Conservation (phyloP, 2,113 vertebrate genomes). For the Phodopus roborovskii region DNA sequence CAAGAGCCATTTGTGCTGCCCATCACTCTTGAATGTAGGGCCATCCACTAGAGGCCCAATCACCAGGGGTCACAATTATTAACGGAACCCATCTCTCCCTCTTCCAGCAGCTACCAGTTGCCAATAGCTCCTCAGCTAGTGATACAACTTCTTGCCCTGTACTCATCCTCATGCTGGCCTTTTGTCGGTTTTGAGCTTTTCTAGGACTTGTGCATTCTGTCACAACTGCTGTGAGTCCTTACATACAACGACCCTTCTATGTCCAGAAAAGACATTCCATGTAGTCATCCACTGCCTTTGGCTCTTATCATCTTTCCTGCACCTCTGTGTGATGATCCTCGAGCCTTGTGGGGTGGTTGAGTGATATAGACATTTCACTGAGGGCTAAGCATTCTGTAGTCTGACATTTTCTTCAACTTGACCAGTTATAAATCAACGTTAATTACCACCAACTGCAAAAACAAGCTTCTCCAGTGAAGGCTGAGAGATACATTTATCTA, state of each 20-base stretch:
- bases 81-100: neutral
- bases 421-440: neutral
- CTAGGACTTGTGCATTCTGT: neutral
- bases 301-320: neutral
- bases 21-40: neutral
- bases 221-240: neutral
- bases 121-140: neutral
- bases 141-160: neutral
- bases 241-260: neutral
- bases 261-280: neutral
- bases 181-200: neutral
- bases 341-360: neutral
- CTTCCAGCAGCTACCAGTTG: neutral
- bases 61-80: neutral
- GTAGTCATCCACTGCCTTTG: neutral
- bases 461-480: neutral
- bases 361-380: neutral
- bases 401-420: neutral
- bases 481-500: neutral
- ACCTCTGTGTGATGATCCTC: neutral
- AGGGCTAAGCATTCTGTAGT: neutral
- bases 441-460: neutral
- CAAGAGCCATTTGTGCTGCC: neutral
- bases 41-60: neutral
- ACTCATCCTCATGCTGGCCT: neutral